These are phyloP conservation scores for Drosophila nebulosa DNA, from an alignment of 1,140 invertebrate genomes.

Conservation along the genomic window DNA sequence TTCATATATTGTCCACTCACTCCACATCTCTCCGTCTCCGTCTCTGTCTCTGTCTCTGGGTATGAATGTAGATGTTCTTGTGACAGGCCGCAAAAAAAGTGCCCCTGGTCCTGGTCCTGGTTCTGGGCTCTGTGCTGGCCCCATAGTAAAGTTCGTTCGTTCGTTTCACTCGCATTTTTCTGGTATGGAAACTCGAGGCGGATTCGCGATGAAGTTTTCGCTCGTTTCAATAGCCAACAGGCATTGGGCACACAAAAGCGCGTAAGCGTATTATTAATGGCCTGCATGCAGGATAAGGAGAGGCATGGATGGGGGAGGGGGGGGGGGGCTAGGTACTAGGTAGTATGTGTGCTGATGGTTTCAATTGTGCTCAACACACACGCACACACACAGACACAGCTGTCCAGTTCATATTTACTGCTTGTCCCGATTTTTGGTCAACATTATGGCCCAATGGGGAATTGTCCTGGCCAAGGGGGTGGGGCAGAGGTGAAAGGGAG, in stretches of 20 bases:
- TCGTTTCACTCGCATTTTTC: background rate
- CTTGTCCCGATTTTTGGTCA: constrained; percentile 30
- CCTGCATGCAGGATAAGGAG: constrained; percentile 11
- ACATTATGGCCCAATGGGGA: constrained; percentile 28
- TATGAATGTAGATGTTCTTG: constrained; percentile 2
- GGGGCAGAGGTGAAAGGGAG: no score
- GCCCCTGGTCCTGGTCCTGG: background rate
- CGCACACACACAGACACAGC: background rate
- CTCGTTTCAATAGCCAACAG: background rate
- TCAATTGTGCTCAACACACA: constrained; percentile 36
- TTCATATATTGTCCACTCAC: background rate
- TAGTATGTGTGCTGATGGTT: constrained; percentile 25
- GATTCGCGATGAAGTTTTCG: constrained; percentile 1
- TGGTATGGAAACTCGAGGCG: background rate
- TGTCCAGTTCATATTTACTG: constrained; percentile 47
- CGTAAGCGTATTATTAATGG: constrained; percentile 70
- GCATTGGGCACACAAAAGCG: constrained; percentile 49
- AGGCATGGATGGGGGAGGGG: background rate
- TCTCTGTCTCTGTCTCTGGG: background rate
- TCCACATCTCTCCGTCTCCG: background rate
- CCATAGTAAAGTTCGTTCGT: background rate
- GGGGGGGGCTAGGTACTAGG: background rate
- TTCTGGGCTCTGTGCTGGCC: no score
- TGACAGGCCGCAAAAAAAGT: constrained; percentile 32
- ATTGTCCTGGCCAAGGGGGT: background rate